Evolutionary conservation across 2,888 invertebrate genomes (phyloP).

Genomic region (Lycophotia porphyrea): DNA sequence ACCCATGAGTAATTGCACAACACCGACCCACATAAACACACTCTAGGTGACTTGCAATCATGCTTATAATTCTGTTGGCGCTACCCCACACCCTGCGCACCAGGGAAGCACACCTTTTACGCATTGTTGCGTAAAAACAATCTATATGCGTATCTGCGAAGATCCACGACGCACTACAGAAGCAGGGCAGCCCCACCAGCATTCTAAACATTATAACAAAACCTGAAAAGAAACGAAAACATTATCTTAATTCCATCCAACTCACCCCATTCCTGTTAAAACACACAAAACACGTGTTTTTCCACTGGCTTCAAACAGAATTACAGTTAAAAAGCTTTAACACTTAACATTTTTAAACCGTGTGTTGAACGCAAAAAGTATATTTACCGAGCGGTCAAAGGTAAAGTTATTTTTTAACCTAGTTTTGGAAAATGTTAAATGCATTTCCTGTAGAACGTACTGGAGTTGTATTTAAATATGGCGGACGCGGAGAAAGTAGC

Average conservation of each 20-base stretch:
- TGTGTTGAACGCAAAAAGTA: conserved; percentile 48
- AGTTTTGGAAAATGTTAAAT: conserved; percentile 57
- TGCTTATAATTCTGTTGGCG: too few relatives aligned
- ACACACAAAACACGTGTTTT: conserved; percentile 21
- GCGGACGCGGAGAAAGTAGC: neutral
- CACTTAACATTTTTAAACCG: conserved; percentile 46
- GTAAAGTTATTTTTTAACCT: conserved; percentile 64
- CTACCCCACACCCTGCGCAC: too few relatives aligned
- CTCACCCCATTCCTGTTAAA: neutral
- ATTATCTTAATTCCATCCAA: neutral
- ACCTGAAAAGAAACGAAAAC: neutral
- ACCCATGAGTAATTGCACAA: too few relatives aligned
- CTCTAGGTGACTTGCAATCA: too few relatives aligned
- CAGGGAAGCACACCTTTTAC: too few relatives aligned
- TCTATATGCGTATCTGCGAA: too few relatives aligned
- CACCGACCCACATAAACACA: too few relatives aligned
- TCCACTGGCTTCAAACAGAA: conserved; percentile 6
- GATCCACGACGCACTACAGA: too few relatives aligned
- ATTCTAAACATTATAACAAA: too few relatives aligned
- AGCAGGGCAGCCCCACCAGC: too few relatives aligned
- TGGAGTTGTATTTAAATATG: conserved; percentile 31
- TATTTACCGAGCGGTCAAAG: conserved; percentile 60
- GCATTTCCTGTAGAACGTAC: conserved; percentile 44
- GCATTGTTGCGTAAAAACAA: too few relatives aligned
- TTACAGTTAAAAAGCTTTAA: conserved; percentile 49